Base-by-base conservation (phyloP, 1,140 invertebrate species). In the Hycleus phaleratus region DNA sequence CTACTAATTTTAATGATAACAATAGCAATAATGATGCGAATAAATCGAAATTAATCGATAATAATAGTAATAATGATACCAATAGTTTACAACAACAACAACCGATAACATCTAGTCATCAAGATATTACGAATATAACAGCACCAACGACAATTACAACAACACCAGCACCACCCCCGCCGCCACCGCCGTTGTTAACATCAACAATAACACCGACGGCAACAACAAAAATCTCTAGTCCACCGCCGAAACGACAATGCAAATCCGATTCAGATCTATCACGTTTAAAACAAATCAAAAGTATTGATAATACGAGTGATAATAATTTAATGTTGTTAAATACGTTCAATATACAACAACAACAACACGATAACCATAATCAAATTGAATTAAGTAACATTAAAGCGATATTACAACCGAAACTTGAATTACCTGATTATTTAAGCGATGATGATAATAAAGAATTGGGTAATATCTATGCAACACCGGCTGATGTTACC, bases 401-500 rank as follows among this genome's bases (percentile, higher is more conserved):
- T 42, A 11, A 42, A n/a, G 57, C 26, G 18, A 18, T 42, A 32
- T 39, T 66, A 43, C 49, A 65, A 74, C 79, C 79, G 63, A 81
- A 81, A 75, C 58, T 80, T 61, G 80, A 82, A 71, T 71, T 81
- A 66, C 79, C 79, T 50, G 80, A 82, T 64, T 82, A 81, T 72
- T 73, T 77, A 62, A 81, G 79, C 66, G 79, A 82, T 62, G 70
- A 67, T 44, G 71, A 69, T 32, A 32, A 32, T 32, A 32, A 32
- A 32, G 32, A 32, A 32, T 32, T 32, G 7, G 78, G 76, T n/a
- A 61, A 56, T 32, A 48, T 43, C 38, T 61, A 58, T 48, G 64
- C 63, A 58, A 25, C 58, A 8, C 11, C 59, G 32, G 52, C 49
- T 25, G 60, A 64, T 38, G 46, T 61, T 8, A 56, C 61, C 1